A percentile compares a stretch with the other conserved stretches of the same genome.
Conservation (phyloP, 2,888 invertebrate genomes). For the Agonum fuliginosum region DNA sequence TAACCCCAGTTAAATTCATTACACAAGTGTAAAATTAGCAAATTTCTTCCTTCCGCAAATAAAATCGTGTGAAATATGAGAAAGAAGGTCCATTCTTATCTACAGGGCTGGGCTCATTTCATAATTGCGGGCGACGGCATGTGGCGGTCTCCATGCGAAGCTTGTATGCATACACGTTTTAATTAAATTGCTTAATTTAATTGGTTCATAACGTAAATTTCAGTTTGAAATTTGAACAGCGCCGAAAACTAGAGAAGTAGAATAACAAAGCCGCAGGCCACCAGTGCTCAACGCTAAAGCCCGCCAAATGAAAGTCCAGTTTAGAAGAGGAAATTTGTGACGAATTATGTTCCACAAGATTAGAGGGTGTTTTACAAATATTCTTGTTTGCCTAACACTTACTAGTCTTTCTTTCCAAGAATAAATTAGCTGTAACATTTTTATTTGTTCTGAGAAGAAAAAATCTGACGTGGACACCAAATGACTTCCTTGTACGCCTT, state of each 20-base stretch:
- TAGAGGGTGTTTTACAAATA: too few relatives aligned
- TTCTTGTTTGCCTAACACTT: too few relatives aligned
- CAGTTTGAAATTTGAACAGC: slow-evolving; percentile 50
- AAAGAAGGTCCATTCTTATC: slow-evolving; percentile 32
- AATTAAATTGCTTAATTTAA: slow-evolving; percentile 57
- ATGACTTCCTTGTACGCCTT: too few relatives aligned
- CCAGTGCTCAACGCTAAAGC: too few relatives aligned
- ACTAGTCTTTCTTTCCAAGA: too few relatives aligned
- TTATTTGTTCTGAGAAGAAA: too few relatives aligned
- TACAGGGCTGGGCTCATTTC: slow-evolving; percentile 21
- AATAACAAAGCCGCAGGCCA: slow-evolving; percentile 29
- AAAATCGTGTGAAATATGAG: slow-evolving; percentile 51
- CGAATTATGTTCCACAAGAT: too few relatives aligned
- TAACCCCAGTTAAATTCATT: neutral
- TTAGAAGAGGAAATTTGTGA: too few relatives aligned
- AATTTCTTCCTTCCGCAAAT: neutral
- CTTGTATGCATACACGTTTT: slow-evolving; percentile 56
- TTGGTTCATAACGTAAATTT: slow-evolving; percentile 56
- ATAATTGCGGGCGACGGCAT: slow-evolving; percentile 26
- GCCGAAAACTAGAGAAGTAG: slow-evolving; percentile 14
- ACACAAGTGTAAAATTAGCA: neutral
- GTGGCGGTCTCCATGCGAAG: slow-evolving; percentile 13
- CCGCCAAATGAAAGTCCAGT: too few relatives aligned
- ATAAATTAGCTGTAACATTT: too few relatives aligned
- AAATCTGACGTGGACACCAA: too few relatives aligned